Base-by-base conservation (phyloP, 2,113 vertebrate species). In the Lates calcarifer region DNA sequence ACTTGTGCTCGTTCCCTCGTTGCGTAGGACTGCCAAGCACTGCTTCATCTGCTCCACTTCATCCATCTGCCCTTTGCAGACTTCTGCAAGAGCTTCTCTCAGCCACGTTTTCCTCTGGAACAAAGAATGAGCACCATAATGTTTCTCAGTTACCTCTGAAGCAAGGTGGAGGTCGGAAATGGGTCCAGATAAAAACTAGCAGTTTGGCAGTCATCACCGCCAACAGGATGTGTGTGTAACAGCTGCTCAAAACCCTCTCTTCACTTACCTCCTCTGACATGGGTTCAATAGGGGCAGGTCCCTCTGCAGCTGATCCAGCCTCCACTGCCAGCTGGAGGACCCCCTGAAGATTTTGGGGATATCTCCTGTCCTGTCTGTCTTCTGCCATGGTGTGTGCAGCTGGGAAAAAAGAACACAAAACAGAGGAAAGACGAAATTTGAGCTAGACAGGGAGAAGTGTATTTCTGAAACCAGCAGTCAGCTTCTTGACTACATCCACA, bases 41-140 rank as follows among this genome's bases (percentile, higher is more conserved):
- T 73, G 92, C 84, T 97, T 98, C 93, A 98, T 97, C 85, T 97
- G 96, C 70, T 96, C 94, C 56, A 97, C 95, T 79, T 97, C 97
- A 37, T 97, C 95, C 86, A 91, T 81, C 82, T 96, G 96, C 9
- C 97, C 96, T 63, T 95, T 95, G 78, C 95, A 95, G 3, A 95
- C 87, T 0, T 96, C 96, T 0, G 94, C 91, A 69, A 98, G 95
- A 13, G 96, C 97, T 56, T 95, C 94, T 89, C 95, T 94, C 47
- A 98, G 81, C 95, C 96, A 98, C 3, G 90, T 90, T 49, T 96
- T 95, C 84, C 96, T 94, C 97, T 98, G 81, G 1, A 31, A 57
- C 6, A 74, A 79, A 61, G 12, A 58, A 11, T 31, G 2, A 58
- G 11, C 0, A 7, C 1, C 10, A 64, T 4, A 39, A 64, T 22